A percentile compares a stretch with the other conserved stretches of the same genome.
phyloP scores from a whole-genome alignment of 37 sponge, comb jelly and placozoan genomes.

The Cliona cf. orientalis region DNA sequence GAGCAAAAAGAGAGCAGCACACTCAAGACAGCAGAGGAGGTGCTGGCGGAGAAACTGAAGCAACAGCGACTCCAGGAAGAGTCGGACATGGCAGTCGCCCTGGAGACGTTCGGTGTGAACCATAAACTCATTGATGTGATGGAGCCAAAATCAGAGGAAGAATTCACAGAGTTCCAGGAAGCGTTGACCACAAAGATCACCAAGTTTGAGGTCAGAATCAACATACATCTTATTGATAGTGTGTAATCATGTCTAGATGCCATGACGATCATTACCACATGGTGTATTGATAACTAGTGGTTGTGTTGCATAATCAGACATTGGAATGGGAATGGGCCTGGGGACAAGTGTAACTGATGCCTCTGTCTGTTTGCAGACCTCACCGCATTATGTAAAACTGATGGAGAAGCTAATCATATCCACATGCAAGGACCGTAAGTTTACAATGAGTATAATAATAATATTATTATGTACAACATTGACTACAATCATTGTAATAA shows the following conservation, averaged over 20 bases:
- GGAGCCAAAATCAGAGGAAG: slow-evolving; percentile 31
- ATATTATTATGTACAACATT: no score
- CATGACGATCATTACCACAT: no score
- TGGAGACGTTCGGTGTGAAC: slow-evolving; percentile 44
- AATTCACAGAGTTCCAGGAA: slow-evolving; percentile 36
- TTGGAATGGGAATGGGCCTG: no score
- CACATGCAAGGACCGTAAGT: slow-evolving; percentile 49
- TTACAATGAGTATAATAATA: no score
- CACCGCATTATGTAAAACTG: slow-evolving; percentile 36
- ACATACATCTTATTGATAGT: not conserved
- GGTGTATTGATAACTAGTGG: not conserved
- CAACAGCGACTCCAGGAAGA: slow-evolving; percentile 32
- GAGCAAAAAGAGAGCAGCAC: slow-evolving; percentile 15
- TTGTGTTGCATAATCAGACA: not conserved
- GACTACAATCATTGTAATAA: not conserved
- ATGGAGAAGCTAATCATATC: slow-evolving; percentile 34
- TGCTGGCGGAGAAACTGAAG: slow-evolving; percentile 40
- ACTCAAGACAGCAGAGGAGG: slow-evolving; percentile 29
- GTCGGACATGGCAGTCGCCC: slow-evolving; percentile 43
- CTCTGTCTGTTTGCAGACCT: not conserved
- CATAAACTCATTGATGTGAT: slow-evolving; percentile 13
- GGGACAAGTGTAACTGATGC: not conserved
- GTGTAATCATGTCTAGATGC: not conserved
- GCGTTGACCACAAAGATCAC: slow-evolving; percentile 26
- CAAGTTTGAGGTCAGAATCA: slow-evolving; percentile 27